These are phyloP conservation scores for Drosophila teissieri DNA, from an alignment of 1,140 invertebrate species.

Conservation along the genomic window DNA sequence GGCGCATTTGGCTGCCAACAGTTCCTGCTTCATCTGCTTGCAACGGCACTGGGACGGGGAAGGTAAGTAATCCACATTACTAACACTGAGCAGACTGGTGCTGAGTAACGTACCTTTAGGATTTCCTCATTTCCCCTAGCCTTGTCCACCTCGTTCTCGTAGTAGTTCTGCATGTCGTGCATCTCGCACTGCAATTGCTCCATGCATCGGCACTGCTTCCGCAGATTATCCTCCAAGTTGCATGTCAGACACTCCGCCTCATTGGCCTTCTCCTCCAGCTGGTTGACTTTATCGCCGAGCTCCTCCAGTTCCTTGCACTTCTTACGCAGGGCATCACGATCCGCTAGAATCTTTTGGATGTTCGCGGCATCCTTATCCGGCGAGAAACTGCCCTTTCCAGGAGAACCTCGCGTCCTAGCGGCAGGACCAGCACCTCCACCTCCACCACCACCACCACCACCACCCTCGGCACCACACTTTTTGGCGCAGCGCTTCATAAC, in stretches of 20 bases:
- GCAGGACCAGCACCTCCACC: background rate
- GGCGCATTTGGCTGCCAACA: slow-evolving; percentile 30
- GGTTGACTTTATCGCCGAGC: slow-evolving; percentile 40
- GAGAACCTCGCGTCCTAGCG: background rate
- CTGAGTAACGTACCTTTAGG: slow-evolving; percentile 41
- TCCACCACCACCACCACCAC: slow-evolving; percentile 1
- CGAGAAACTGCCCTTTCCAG: background rate
- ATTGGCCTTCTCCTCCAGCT: slow-evolving; percentile 27
- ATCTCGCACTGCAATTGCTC: slow-evolving; percentile 66
- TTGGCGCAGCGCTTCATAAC: slow-evolving; percentile 21
- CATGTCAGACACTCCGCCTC: slow-evolving; percentile 22
- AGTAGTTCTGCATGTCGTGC: slow-evolving; percentile 70
- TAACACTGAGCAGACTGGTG: background rate
- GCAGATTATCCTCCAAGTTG: slow-evolving; percentile 31
- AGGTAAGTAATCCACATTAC: background rate
- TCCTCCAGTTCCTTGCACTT: slow-evolving; percentile 47
- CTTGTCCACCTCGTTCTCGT: slow-evolving; percentile 65
- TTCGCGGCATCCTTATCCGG: slow-evolving; percentile 50
- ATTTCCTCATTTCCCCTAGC: slow-evolving; percentile 60
- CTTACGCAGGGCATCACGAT: slow-evolving; percentile 63
- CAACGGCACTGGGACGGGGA: slow-evolving; percentile 54
- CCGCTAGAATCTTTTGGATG: slow-evolving; percentile 60
- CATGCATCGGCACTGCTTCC: slow-evolving; percentile 51
- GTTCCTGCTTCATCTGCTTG: slow-evolving; percentile 61
- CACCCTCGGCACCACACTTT: background rate